A percentile compares a stretch with the other conserved stretches of the same genome.
Evolutionary conservation across 1,140 invertebrate genomes (phyloP).

Genomic region (Apolygus lucorum): DNA sequence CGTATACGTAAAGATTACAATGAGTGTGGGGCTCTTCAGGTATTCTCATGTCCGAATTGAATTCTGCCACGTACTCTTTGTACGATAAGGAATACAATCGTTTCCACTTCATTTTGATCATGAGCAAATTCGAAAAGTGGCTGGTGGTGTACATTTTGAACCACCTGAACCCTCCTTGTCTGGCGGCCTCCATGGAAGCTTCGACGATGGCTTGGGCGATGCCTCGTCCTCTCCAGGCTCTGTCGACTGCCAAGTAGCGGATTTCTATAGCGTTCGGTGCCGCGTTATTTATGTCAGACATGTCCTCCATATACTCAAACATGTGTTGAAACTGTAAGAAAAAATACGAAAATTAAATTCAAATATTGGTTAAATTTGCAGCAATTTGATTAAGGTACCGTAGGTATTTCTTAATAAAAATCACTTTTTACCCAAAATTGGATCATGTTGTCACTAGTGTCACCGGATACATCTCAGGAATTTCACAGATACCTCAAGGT

Average conservation of each 20-base stretch:
- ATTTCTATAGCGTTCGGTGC: slow-evolving; percentile 25
- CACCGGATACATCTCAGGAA: too few species aligned
- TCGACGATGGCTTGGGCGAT: slow-evolving; percentile 19
- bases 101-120: slow-evolving; percentile 21
- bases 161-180: not conserved
- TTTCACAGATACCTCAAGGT: too few species aligned
- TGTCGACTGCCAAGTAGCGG: slow-evolving; percentile 17
- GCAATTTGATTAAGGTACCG: too few species aligned
- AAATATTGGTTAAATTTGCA: too few species aligned
- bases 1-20: slow-evolving; percentile 16
- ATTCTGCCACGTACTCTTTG: not conserved
- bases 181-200: not conserved
- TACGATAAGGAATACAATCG: slow-evolving; percentile 17
- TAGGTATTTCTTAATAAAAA: too few species aligned
- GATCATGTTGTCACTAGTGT: too few species aligned
- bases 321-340: slow-evolving; percentile 23
- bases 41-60: not conserved
- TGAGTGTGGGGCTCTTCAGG: slow-evolving; percentile 6
- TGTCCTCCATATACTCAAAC: slow-evolving; percentile 26
- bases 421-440: too few species aligned
- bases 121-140: slow-evolving; percentile 5
- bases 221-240: slow-evolving; percentile 6
- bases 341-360: too few species aligned
- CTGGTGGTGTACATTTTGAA: slow-evolving; percentile 26
- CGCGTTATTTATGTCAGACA: not conserved